Conservation (phyloP, 2,797 vertebrate species). For the Varecia variegata region DNA sequence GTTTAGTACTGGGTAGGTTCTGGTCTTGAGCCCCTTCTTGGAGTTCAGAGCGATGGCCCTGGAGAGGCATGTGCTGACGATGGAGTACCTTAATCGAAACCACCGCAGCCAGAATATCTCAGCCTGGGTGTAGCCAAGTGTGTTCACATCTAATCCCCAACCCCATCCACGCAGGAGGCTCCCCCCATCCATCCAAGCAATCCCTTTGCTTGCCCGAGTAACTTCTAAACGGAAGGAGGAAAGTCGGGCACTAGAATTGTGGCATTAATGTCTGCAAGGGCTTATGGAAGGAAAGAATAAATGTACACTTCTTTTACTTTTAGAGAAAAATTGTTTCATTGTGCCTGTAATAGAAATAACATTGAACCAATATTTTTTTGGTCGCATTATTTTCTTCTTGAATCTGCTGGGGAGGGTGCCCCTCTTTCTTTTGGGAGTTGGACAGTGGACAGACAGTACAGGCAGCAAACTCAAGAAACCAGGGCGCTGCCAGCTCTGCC, state of each 20-base stretch:
- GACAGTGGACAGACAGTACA: background rate
- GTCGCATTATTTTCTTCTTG: background rate
- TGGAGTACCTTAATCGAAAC: fast-evolving
- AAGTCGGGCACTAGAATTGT: background rate
- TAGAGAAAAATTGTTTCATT: background rate
- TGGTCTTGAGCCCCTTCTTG: background rate
- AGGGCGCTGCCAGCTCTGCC: background rate
- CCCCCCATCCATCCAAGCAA: fast-evolving
- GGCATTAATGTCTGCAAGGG: background rate
- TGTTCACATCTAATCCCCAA: background rate
- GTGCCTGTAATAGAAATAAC: background rate
- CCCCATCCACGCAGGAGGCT: fast-evolving
- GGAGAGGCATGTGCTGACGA: fast-evolving
- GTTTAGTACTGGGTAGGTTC: background rate
- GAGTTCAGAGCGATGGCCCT: background rate
- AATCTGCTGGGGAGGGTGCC: background rate
- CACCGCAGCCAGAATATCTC: fast-evolving
- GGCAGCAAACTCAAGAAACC: background rate
- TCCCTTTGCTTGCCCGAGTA: background rate
- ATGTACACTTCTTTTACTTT: background rate
- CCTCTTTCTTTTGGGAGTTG: background rate
- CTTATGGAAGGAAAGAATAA: background rate
- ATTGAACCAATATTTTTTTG: background rate
- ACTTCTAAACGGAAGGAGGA: background rate
- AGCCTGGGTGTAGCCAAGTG: fast-evolving